These are phyloP conservation scores for Lordiphosa stackelbergi DNA, from an alignment of 1,140 invertebrate species.

Conservation along the genomic window DNA sequence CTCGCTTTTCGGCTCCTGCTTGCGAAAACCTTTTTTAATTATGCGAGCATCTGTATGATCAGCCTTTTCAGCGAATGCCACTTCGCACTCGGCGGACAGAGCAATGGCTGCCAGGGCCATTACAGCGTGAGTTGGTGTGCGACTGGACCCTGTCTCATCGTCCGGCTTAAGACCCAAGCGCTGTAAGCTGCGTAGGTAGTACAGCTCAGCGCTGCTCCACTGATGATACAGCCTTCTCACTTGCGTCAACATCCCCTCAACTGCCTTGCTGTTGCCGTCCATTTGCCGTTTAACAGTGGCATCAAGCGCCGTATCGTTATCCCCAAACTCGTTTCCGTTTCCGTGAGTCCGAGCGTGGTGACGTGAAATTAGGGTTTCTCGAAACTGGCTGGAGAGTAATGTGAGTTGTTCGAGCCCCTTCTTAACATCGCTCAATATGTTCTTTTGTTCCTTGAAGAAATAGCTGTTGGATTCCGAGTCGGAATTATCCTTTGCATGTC, in stretches of 20 bases:
- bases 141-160: constrained; percentile 1
- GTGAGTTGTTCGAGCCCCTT: constrained; percentile 44
- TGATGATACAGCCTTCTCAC: constrained; percentile 45
- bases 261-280: constrained; percentile 23
- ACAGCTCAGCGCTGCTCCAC: constrained; percentile 60
- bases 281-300: constrained; percentile 39
- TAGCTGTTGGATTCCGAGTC: constrained; percentile 23
- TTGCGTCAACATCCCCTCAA: constrained; percentile 44
- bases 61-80: not conserved
- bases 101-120: constrained; percentile 64
- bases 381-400: constrained; percentile 41
- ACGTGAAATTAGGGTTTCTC: constrained; percentile 17
- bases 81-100: constrained; percentile 38
- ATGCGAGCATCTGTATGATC: not conserved
- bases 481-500: not conserved
- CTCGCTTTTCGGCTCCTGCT: constrained; percentile 2
- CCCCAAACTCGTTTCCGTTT: not conserved
- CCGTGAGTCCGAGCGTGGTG: not conserved
- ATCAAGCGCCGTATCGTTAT: constrained; percentile 24
- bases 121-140: constrained; percentile 41
- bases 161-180: constrained; percentile 38
- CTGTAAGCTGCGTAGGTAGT: constrained; percentile 52
- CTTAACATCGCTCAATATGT: constrained; percentile 36
- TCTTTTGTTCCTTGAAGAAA: constrained; percentile 55
- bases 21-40: constrained; percentile 1